phyloP scores from a whole-genome alignment of 2,888 invertebrate genomes.

The Eupithecia inturbata region DNA sequence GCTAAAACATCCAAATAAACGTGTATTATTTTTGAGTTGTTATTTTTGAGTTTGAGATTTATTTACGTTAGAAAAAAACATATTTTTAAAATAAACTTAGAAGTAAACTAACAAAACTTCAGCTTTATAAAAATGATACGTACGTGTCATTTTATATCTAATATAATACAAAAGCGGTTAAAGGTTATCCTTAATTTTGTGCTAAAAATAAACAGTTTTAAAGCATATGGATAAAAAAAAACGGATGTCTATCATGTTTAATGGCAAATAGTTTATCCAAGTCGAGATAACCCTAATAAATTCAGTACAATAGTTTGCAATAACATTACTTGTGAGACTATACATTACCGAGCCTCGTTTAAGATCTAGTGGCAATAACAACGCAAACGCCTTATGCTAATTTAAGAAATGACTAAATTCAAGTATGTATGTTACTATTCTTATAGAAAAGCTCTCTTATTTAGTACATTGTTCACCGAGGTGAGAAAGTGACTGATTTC shows the following conservation, averaged over 20 bases:
- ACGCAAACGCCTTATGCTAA: background rate
- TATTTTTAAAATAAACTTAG: background rate
- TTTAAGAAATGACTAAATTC: background rate
- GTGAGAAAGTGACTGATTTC: too few relatives aligned
- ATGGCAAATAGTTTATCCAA: constrained; percentile 19
- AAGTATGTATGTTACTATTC: background rate
- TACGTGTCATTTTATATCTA: too few relatives aligned
- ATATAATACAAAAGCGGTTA: too few relatives aligned
- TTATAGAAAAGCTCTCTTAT: too few relatives aligned
- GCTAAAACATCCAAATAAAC: constrained; percentile 42
- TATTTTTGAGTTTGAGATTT: constrained; percentile 24
- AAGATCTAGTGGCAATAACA: background rate
- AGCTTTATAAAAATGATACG: background rate
- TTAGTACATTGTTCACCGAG: too few relatives aligned
- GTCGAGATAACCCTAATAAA: constrained; percentile 12
- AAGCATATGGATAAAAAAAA: constrained; percentile 9
- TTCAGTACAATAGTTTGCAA: constrained; percentile 13
- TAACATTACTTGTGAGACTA: constrained; percentile 12
- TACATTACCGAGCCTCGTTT: constrained; percentile 4
- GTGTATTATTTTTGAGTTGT: constrained; percentile 32
- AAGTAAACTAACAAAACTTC: background rate
- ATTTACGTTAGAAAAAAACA: constrained; percentile 18
- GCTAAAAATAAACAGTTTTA: too few relatives aligned
- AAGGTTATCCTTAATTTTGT: too few relatives aligned
- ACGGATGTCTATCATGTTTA: constrained; percentile 12